phyloP scores from a whole-genome alignment of 2,888 invertebrate genomes.

The Pseudanteris insignis region DNA sequence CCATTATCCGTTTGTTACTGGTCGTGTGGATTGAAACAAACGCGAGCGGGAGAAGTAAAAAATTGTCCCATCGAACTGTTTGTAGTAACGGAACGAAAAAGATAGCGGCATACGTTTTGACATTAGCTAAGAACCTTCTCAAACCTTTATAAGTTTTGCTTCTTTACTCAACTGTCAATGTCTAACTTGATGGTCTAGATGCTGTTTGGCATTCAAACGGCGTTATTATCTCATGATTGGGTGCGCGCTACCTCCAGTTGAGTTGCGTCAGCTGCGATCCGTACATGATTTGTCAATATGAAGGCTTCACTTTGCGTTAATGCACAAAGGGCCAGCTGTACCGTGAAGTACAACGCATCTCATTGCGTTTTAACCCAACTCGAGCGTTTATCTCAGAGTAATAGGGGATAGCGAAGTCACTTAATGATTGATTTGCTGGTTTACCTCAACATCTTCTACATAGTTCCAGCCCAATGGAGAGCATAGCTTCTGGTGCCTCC shows the following conservation, averaged over 20 bases:
- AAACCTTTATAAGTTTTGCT: no score
- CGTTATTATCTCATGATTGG: no score
- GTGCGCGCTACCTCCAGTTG: constrained; percentile 28
- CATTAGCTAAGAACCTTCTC: no score
- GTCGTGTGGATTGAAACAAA: no score
- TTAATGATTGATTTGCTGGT: not conserved
- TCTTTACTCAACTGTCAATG: no score
- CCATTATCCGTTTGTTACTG: no score
- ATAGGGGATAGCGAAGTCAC: constrained; percentile 15
- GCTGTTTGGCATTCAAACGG: no score
- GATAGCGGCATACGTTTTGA: no score
- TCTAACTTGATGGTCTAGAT: no score
- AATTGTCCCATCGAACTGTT: no score
- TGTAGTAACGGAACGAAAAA: no score
- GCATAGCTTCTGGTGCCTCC: constrained; percentile 82
- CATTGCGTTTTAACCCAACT: constrained; percentile 50
- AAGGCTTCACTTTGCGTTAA: constrained; percentile 56
- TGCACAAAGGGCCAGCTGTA: constrained; percentile 59
- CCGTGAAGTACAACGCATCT: constrained; percentile 58
- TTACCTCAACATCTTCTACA: constrained; percentile 5
- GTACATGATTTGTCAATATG: constrained; percentile 58
- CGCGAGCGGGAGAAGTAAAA: no score
- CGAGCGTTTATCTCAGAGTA: constrained; percentile 15
- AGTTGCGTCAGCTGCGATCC: constrained; percentile 41
- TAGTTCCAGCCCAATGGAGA: constrained; percentile 50